Evolutionary conservation across 2,888 invertebrate genomes (phyloP), one percentile per base, ranked within the genome.

Genomic region (Hydrotaea cyrtoneurina): DNA sequence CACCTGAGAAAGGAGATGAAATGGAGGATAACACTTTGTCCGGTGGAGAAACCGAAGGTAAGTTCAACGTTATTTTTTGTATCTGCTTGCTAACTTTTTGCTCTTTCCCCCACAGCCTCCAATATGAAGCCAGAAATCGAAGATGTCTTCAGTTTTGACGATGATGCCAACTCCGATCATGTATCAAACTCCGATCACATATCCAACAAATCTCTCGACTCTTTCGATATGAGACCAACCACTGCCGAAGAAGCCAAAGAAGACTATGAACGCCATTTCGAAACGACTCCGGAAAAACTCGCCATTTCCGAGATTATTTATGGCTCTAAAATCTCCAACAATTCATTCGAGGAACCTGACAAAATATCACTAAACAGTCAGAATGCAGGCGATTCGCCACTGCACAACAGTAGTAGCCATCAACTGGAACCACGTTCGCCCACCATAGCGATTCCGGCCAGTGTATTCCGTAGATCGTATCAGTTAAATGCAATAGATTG

Each of bases 91-190:
- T 36, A 36, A 39, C 17, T 73, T 17, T 8, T 17, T 8, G 10
- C 39, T 4, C 13, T 57, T 19, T 73, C 21, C 31, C 7, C 31
- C 31, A 31, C 55, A 80, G 83, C 59, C 0, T 46, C 82, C 0
- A 74, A 81, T 19, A 11, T 84, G 0, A 92, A 92, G 57, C 88
- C 89, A 91, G 90, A 93, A 89, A 89, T 91, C 87, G 88, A 95
- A 87, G 95, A 95, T 86, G 94, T 97, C 55, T 96, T 95, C 88
- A 94, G 95, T 82, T 96, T 96, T 90, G 97, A 97, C 23, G 91
- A 92, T 78, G 92, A 92, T 39, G 86, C 86, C 11, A 89, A 88
- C 53, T 90, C 88, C 15, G 90, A 88, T 78, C 89, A 88, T 11
- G 86, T 89, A 23, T 89, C 89, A 31, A 89, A 86, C 21, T 87